These are phyloP conservation scores for Adineta ricciae DNA, from an alignment of 2,888 invertebrate genomes.

Conservation along the genomic window DNA sequence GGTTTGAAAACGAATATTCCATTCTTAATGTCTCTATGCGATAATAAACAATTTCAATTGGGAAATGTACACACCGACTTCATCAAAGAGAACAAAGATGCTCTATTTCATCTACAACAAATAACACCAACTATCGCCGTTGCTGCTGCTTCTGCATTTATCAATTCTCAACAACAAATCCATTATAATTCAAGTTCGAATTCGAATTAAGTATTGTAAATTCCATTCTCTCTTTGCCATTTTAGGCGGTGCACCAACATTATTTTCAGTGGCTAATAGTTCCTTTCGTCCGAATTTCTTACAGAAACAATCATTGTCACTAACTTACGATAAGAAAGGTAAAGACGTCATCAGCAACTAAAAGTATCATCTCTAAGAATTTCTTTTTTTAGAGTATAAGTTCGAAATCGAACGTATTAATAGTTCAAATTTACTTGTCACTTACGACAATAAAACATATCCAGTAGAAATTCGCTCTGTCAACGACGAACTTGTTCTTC, in stretches of 20 bases:
- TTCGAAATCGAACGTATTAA: neutral
- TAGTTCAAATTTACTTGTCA: neutral
- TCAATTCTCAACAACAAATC: slow-evolving; percentile 20
- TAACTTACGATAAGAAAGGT: slow-evolving; percentile 45
- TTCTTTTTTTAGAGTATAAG: neutral
- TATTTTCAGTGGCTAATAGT: slow-evolving; percentile 33
- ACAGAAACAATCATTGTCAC: slow-evolving; percentile 38
- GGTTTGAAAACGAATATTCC: slow-evolving; percentile 89
- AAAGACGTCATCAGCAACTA: slow-evolving; percentile 16
- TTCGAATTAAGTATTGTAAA: neutral
- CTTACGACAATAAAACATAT: neutral
- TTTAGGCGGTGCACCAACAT: slow-evolving; percentile 36
- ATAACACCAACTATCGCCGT: neutral
- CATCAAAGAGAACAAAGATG: slow-evolving; percentile 72
- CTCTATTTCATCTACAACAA: slow-evolving; percentile 59
- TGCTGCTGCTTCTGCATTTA: neutral
- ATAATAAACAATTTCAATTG: slow-evolving; percentile 67
- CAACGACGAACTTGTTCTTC: neutral
- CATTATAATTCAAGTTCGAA: neutral
- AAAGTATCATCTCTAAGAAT: no score
- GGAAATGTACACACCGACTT: slow-evolving; percentile 92
- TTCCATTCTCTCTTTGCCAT: neutral
- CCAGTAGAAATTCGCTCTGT: neutral
- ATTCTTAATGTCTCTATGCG: slow-evolving; percentile 70
- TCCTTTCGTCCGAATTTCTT: slow-evolving; percentile 40